A percentile compares a stretch with the other conserved stretches of the same genome.
Evolutionary conservation across 2,797 vertebrate species (phyloP).

Genomic region (Anabacerthia variegaticeps): DNA sequence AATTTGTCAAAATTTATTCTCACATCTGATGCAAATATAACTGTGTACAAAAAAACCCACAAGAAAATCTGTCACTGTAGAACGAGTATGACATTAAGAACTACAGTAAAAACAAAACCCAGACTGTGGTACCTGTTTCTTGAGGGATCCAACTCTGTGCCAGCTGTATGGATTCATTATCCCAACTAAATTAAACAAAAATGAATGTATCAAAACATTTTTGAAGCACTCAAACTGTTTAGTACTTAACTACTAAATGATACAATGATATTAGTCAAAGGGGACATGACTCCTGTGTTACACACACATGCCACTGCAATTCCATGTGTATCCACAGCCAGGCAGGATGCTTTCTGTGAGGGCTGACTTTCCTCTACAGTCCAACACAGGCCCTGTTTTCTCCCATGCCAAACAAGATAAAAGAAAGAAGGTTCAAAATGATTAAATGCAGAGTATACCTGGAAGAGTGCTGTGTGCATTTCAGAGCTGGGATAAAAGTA

Average conservation of each 20-base stretch:
- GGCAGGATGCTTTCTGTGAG: background rate
- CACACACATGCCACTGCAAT: background rate
- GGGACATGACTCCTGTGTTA: background rate
- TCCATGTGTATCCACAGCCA: background rate
- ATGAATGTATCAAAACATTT: background rate
- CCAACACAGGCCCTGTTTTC: background rate
- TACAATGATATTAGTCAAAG: background rate
- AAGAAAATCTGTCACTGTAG: background rate
- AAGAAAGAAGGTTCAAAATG: background rate
- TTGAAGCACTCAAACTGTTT: background rate
- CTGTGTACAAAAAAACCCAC: conserved; percentile 68
- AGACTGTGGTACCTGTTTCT: conserved; percentile 86
- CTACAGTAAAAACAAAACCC: conserved; percentile 1
- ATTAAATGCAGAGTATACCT: background rate
- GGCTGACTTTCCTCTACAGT: too few species aligned
- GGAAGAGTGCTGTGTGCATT: background rate
- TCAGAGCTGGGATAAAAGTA: background rate
- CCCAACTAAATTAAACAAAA: conserved; percentile 85
- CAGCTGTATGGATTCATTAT: conserved; percentile 90
- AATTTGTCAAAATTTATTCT: conserved; percentile 94
- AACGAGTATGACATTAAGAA: background rate
- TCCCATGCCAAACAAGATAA: background rate
- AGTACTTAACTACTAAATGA: background rate
- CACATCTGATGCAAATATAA: conserved; percentile 93
- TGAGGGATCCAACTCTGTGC: conserved; percentile 86